Base-by-base conservation (phyloP, 2,113 vertebrate species). In the Triplophysa rosa region DNA sequence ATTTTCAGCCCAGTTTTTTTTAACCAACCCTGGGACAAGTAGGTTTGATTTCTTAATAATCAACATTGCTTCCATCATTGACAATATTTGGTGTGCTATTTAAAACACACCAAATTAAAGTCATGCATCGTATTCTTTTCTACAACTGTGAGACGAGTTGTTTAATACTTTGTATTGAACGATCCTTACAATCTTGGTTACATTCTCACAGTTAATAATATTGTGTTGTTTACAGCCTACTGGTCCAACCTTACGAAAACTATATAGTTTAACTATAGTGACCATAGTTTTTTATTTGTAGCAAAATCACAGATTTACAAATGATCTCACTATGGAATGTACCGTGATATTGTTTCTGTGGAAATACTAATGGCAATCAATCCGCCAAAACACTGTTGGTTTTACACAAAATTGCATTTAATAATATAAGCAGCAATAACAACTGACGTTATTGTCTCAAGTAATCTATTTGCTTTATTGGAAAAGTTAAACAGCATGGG, bases 401-500 rank as follows among this genome's bases (percentile, higher is more conserved):
- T 71, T 0, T 2, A 21, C 26, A 56, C n/a, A 21, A 58, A 71
- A 37, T 14, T 4, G 26, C 52, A 21, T 1, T 6, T 21, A 58
- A 8, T 56, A 58, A 12, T 40, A 12, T 71, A 37, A 71, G 19
- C 37, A 40, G 5, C 21, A 37, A 59, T 12, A 58, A 58, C 19
- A 72, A 19, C 17, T 70, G 68, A 33, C 2, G 54, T n/a, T 67
- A 24, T 24, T 47, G 40, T 37, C 5, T 37, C 33, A 37, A 37
- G 33, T 37, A 37, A 37, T 37, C 33, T 37, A 37, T 37, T 37
- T 37, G 6, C 33, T 7, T 37, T 37, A 37, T 67, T 12, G 21
- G 40, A 29, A 12, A 67, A 52, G 16, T 69, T 45, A 69, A 24
- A 52, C 45, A 66, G 16, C 54, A 19, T 7, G 64, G 77, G 67